Conservation (phyloP, 2,888 invertebrate species). For the Leptopterna dolabrata region DNA sequence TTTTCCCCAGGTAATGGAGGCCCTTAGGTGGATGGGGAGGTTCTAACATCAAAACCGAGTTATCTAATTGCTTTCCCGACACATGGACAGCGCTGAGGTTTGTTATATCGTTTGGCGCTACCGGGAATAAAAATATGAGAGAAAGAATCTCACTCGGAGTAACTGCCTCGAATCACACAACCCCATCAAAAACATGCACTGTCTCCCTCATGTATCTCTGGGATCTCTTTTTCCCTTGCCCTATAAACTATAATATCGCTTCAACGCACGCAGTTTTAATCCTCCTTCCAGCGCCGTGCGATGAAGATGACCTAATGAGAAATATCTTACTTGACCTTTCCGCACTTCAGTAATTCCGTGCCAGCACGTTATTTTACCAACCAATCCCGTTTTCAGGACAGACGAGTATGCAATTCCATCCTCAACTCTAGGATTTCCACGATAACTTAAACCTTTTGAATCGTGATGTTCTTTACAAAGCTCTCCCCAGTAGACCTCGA, state of each 20-base stretch:
- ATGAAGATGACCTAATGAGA: constrained; percentile 7
- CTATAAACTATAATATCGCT: constrained; percentile 30
- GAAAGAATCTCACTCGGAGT: neutral
- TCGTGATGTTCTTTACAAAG: neutral
- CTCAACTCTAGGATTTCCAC: neutral
- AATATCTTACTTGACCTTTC: constrained; percentile 27
- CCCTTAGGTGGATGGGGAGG: neutral
- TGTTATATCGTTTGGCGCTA: constrained; percentile 10
- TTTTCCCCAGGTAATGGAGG: neutral
- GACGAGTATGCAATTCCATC: neutral
- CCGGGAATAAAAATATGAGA: neutral
- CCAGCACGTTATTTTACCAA: neutral
- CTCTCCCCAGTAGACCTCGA: neutral
- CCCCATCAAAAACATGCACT: constrained; percentile 6
- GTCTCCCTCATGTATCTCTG: neutral
- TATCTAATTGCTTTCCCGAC: constrained; percentile 26
- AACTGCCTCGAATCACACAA: constrained; percentile 29
- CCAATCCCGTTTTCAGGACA: neutral
- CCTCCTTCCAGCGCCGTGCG: neutral
- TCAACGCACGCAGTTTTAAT: constrained; percentile 37
- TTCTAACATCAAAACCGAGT: constrained; percentile 18
- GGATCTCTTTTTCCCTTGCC: neutral
- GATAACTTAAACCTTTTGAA: neutral
- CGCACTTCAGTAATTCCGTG: neutral
- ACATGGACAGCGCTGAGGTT: constrained; percentile 18